Evolutionary conservation across 2,888 invertebrate genomes (phyloP).

Genomic region (Thecocarcelia acutangulata): DNA sequence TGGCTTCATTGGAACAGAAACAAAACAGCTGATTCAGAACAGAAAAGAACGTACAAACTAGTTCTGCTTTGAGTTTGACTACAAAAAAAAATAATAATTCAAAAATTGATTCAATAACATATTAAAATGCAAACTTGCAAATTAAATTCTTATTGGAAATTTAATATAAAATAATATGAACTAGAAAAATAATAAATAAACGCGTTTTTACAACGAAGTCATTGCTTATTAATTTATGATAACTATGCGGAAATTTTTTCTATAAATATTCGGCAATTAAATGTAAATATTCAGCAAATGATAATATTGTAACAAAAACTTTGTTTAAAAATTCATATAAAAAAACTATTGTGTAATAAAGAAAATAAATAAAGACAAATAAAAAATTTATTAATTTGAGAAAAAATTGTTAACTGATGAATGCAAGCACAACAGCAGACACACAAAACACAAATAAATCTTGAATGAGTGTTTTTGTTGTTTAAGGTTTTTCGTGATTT

Average conservation of each 20-base stretch:
- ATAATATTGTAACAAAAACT: slow-evolving; percentile 11
- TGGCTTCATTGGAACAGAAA: too few species aligned
- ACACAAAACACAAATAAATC: slow-evolving; percentile 28
- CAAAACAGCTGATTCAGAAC: too few species aligned
- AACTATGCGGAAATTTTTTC: slow-evolving; percentile 6
- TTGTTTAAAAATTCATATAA: background rate
- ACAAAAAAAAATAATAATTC: too few species aligned
- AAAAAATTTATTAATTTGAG: slow-evolving; percentile 17
- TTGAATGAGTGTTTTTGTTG: background rate
- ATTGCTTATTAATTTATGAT: slow-evolving; percentile 15
- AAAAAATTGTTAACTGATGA: slow-evolving; percentile 22
- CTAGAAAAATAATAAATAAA: too few species aligned
- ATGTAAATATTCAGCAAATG: slow-evolving; percentile 22
- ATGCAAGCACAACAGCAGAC: slow-evolving; percentile 4
- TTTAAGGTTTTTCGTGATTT: slow-evolving; percentile 6
- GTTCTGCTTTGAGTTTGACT: too few species aligned
- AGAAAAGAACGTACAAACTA: too few species aligned
- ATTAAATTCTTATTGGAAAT: too few species aligned
- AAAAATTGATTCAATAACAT: too few species aligned
- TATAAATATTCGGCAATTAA: slow-evolving; percentile 28
- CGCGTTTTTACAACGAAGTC: background rate
- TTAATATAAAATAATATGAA: too few species aligned
- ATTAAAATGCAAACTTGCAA: too few species aligned
- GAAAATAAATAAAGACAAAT: slow-evolving; percentile 7
- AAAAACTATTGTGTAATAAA: background rate